phyloP scores from a whole-genome alignment of 2,113 vertebrate species.

The Columbina picui region DNA sequence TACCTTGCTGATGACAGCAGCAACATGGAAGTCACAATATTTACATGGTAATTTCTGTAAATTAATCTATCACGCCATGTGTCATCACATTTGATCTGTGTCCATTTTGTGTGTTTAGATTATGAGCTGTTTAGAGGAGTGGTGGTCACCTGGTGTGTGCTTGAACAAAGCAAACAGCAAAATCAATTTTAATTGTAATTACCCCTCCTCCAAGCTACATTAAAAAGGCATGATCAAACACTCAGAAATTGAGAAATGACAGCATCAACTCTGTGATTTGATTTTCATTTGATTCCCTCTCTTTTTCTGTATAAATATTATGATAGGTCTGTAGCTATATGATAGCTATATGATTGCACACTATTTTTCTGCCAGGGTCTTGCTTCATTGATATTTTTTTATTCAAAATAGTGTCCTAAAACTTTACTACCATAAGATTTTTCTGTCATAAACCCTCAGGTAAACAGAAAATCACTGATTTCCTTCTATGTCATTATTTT shows the following conservation, averaged over 20 bases:
- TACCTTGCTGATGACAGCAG: background rate
- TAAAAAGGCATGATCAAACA: background rate
- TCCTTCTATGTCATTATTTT: background rate
- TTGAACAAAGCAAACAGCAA: background rate
- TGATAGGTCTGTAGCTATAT: background rate
- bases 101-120: background rate
- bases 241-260: background rate
- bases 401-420: background rate
- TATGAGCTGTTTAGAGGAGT: background rate
- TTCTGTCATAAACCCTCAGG: background rate
- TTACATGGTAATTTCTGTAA: background rate
- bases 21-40: background rate
- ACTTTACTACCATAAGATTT: background rate
- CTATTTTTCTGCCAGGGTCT: background rate
- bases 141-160: accelerated
- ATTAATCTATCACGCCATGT: background rate
- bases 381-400: background rate
- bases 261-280: background rate
- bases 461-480: background rate
- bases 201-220: background rate
- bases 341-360: background rate
- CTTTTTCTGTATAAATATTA: background rate
- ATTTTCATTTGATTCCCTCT: background rate
- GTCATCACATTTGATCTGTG: background rate
- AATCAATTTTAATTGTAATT: background rate